Conservation (phyloP, 92 coral and sea anemone species). For the Epizoanthus illoricatus region DNA sequence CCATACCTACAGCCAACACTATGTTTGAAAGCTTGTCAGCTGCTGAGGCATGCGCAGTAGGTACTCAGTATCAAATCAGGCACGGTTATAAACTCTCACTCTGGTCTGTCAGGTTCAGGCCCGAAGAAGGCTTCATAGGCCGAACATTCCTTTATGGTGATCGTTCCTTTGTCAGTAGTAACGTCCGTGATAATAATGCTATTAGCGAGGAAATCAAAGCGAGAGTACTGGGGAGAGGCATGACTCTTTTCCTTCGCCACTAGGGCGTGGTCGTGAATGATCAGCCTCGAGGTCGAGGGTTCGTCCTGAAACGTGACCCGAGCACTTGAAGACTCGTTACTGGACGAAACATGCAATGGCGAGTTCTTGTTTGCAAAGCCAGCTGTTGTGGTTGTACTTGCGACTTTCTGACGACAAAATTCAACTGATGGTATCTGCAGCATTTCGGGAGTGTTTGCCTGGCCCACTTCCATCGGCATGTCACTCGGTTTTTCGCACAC, state of each 20-base stretch:
- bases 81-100: conserved; percentile 1
- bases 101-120: conserved; percentile 53
- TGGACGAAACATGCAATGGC: background rate
- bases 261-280: conserved; percentile 31
- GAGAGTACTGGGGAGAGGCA: conserved; percentile 68
- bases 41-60: too few relatives aligned
- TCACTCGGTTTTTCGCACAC: background rate
- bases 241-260: conserved; percentile 47
- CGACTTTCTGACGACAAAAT: conserved; percentile 21
- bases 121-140: conserved; percentile 96
- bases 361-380: background rate
- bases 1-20: too few relatives aligned
- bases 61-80: too few relatives aligned
- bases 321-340: conserved; percentile 7
- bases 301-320: conserved; percentile 21
- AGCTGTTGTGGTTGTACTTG: background rate
- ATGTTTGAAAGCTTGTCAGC: too few relatives aligned
- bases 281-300: conserved; percentile 27
- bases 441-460: background rate
- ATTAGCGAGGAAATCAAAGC: conserved; percentile 87
- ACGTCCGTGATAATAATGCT: conserved; percentile 96
- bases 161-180: conserved; percentile 91
- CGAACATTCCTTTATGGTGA: conserved; percentile 92
- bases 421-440: background rate
- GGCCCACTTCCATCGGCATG: background rate